phyloP scores from a whole-genome alignment of 2,113 vertebrate genomes.

The Cyanoramphus novaezelandiae region DNA sequence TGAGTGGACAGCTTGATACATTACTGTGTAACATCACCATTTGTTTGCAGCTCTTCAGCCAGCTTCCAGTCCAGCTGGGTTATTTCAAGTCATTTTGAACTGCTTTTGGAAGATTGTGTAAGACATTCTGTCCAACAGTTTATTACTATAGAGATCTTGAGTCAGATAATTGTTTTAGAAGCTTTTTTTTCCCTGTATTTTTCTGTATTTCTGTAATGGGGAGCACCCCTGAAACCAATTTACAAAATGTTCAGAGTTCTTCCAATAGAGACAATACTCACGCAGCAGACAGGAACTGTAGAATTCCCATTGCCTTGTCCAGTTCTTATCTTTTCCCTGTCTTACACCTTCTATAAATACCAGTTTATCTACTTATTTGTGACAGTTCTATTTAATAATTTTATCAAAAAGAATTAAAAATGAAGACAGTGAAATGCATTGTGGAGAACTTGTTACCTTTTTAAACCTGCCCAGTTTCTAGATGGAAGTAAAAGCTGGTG shows the following conservation, averaged over 20 bases:
- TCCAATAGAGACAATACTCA: neutral
- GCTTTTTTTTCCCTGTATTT: neutral
- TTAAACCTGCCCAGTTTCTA: neutral
- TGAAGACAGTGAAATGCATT: neutral
- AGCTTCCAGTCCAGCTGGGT: conserved; percentile 21
- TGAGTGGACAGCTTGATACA: neutral
- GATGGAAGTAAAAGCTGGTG: neutral
- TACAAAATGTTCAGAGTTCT: neutral
- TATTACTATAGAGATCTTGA: neutral
- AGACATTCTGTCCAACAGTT: neutral
- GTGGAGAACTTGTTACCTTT: neutral
- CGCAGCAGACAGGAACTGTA: neutral
- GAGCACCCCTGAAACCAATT: neutral
- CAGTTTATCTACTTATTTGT: neutral
- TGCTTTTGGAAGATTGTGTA: conserved; percentile 7
- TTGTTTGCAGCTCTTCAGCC: conserved; percentile 8
- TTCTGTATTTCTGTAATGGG: neutral
- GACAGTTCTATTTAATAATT: neutral
- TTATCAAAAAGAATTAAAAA: neutral
- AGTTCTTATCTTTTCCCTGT: neutral
- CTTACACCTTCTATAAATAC: neutral
- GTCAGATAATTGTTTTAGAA: neutral
- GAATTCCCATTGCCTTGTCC: neutral
- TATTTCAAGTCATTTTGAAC: neutral
- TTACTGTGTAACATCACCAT: neutral